Percentiles rank a stretch among this genome's conserved stretches.
These are phyloP conservation scores for Barnardius zonarius DNA, from an alignment of 2,113 vertebrate genomes.

Conservation along the genomic window DNA sequence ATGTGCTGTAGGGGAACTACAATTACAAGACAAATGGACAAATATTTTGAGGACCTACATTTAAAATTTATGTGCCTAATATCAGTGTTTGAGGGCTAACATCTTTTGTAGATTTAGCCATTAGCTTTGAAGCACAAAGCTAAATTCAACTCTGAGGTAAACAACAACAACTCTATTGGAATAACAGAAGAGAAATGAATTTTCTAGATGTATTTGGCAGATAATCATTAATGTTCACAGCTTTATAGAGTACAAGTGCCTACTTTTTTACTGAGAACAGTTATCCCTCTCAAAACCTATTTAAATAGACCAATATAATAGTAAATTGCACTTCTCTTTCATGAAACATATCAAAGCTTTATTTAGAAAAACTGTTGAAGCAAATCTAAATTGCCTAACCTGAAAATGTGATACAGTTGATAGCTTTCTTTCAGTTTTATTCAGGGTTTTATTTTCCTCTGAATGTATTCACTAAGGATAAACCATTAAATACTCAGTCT, in stretches of 20 bases:
- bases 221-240: constrained; percentile 29
- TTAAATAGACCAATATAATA: constrained; percentile 28
- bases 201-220: background rate
- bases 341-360: constrained; percentile 31
- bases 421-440: constrained; percentile 36
- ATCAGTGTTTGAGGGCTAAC: background rate
- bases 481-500: constrained; percentile 13
- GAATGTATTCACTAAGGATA: constrained; percentile 24
- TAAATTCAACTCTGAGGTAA: constrained; percentile 2
- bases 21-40: background rate
- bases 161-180: background rate
- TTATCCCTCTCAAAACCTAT: constrained; percentile 26
- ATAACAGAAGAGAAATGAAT: constrained; percentile 14
- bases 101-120: background rate
- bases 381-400: constrained; percentile 43
- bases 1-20: background rate
- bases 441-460: background rate
- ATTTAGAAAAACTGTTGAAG: constrained; percentile 31
- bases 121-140: background rate
- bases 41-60: background rate
- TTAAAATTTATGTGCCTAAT: background rate
- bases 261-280: background rate
- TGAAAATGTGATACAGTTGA: constrained; percentile 37
- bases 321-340: constrained; percentile 18
- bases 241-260: background rate